These are phyloP conservation scores for Solenopsis fugax DNA, from an alignment of 1,140 invertebrate genomes.

Conservation along the genomic window DNA sequence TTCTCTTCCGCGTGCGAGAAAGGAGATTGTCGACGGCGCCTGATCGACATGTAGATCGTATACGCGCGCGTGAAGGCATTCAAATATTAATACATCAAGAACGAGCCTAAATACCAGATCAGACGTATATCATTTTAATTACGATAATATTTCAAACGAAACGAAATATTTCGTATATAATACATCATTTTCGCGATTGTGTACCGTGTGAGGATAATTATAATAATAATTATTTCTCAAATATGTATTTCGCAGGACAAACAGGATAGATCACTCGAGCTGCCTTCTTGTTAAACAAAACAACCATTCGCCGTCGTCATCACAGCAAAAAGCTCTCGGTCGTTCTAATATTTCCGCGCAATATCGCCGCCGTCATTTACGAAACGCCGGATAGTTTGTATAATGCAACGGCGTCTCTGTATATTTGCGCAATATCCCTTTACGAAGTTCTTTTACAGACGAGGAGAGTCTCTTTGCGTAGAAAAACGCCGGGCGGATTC, in stretches of 20 bases:
- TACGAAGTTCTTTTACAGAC: constrained; percentile 40
- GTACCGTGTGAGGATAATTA: not conserved
- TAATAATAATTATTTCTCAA: constrained; percentile 1
- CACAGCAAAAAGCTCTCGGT: constrained; percentile 1
- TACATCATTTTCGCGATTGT: not conserved
- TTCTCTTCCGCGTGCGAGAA: not conserved
- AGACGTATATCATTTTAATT: not conserved
- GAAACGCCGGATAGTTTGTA: constrained; percentile 58
- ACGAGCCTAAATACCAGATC: not conserved
- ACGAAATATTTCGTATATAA: not conserved
- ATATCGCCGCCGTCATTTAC: constrained; percentile 55
- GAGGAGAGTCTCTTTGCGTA: not conserved
- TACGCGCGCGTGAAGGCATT: not conserved
- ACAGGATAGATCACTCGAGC: not conserved
- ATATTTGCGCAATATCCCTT: constrained; percentile 58
- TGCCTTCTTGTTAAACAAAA: constrained; percentile 35
- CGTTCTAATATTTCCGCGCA: constrained; percentile 44
- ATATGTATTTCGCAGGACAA: not conserved
- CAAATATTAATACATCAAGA: no score
- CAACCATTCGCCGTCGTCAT: constrained; percentile 16
- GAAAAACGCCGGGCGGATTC: not conserved
- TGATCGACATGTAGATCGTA: not conserved
- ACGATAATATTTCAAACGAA: not conserved
- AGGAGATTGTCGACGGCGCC: not conserved
- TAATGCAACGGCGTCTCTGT: constrained; percentile 57